Evolutionary conservation across 1,140 invertebrate genomes (phyloP).

Genomic region (Anastatus disparis): DNA sequence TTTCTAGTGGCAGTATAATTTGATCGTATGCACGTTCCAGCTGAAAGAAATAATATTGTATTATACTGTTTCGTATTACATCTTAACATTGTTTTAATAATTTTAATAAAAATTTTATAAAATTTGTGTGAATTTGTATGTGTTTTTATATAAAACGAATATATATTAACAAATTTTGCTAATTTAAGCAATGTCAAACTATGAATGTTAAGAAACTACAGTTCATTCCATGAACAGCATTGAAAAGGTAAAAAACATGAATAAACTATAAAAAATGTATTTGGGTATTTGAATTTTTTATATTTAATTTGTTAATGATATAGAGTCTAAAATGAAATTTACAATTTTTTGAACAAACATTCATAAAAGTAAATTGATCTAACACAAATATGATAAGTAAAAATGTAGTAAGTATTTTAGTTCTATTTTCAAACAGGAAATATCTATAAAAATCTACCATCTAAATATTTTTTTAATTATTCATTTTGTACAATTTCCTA

Average conservation of each 20-base stretch:
- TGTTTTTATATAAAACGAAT: slow-evolving; percentile 12
- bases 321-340: not conserved
- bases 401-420: not conserved
- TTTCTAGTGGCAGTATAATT: slow-evolving; percentile 91
- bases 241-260: slow-evolving; percentile 4
- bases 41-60: slow-evolving; percentile 69
- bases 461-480: not conserved
- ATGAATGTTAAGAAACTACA: slow-evolving; percentile 30
- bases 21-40: slow-evolving; percentile 89
- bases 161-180: slow-evolving; percentile 17
- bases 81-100: slow-evolving; percentile 3
- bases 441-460: slow-evolving; percentile 8
- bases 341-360: not conserved
- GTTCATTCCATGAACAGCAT: slow-evolving; percentile 11
- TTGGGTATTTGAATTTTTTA: not conserved
- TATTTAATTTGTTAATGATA: not conserved
- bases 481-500: slow-evolving; percentile 9
- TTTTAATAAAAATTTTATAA: not conserved
- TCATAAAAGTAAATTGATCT: slow-evolving; percentile 12
- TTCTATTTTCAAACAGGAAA: slow-evolving; percentile 9
- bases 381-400: slow-evolving; percentile 11
- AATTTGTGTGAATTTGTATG: slow-evolving; percentile 1
- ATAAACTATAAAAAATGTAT: not conserved
- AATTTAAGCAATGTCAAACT: slow-evolving; percentile 24
- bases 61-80: slow-evolving; percentile 13